phyloP scores from a whole-genome alignment of 1,140 invertebrate genomes.

The Drosophila obscura region DNA sequence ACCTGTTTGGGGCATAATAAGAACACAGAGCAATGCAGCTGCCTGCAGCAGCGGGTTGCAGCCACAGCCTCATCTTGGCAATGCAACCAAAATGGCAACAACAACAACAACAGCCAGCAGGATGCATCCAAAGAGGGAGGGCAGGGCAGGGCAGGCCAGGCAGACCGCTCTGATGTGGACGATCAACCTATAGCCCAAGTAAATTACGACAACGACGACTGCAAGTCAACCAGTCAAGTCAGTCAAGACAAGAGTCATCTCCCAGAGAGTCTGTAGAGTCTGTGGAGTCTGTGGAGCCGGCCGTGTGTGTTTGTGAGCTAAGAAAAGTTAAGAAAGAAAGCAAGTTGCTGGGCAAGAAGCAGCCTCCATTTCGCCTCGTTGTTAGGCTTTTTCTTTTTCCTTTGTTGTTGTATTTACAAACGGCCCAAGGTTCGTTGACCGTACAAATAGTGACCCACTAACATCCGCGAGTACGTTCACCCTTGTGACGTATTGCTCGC shows the following conservation, averaged over 20 bases:
- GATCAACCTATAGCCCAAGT: conserved; percentile 80
- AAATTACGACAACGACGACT: conserved; percentile 71
- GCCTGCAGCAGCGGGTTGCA: conserved; percentile 38
- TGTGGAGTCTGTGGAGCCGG: conserved; percentile 2
- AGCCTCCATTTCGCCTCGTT: conserved; percentile 57
- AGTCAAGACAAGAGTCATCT: conserved; percentile 74
- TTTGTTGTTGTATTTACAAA: conserved; percentile 77
- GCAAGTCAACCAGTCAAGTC: conserved; percentile 80
- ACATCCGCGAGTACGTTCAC: conserved; percentile 84
- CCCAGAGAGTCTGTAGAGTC: not conserved
- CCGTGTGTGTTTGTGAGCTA: conserved; percentile 22
- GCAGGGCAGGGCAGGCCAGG: conserved; percentile 13
- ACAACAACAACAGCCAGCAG: conserved; percentile 61
- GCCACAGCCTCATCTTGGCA: conserved; percentile 52
- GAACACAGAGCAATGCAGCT: conserved; percentile 75
- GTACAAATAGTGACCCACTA: conserved; percentile 84
- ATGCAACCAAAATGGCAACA: conserved; percentile 62
- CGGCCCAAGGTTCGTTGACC: conserved; percentile 83
- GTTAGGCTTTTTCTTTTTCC: conserved; percentile 58
- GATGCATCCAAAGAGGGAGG: conserved; percentile 56
- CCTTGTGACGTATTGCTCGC: conserved; percentile 82
- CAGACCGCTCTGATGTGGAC: conserved; percentile 51
- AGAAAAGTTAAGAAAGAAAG: conserved; percentile 76
- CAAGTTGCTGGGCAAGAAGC: conserved; percentile 58
- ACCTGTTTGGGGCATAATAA: conserved; percentile 80